Base-by-base conservation (phyloP, 1,140 invertebrate species). In the Zaprionus africanus region DNA sequence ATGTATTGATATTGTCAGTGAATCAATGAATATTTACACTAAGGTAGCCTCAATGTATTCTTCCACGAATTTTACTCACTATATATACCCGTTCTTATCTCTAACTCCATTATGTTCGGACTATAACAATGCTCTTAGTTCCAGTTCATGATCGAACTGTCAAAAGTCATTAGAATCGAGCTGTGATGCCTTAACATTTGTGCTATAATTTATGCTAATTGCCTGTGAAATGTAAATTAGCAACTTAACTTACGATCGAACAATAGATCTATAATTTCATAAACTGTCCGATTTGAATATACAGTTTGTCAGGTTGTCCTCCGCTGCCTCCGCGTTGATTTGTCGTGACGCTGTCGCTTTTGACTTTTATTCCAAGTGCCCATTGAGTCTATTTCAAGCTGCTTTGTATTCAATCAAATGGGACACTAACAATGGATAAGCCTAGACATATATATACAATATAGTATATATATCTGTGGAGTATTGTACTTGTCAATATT, bases 131-230 rank as follows among this genome's bases (percentile, higher is more conserved):
- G 28, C 43, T 51, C 28, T 9, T 24, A 51, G 46, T 46, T 46
- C 41, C 41, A 51, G 19, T 22, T 46, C 51, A 61, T 43, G 81
- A 70, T 59, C 46, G 62, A 41, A 46, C 66, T 80, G 80, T 86
- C 84, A 83, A 56, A 38, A 88, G 63, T 62, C 83, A 80, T 86
- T 86, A 80, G 79, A 70, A 80, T 69, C 57, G 53, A 67, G 67
- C 51, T 38, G 36, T 64, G 22, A 78, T 61, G 63, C 28, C 65
- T 22, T 41, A 60, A 46, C 51, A 41, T 46, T 28, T 64, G 28
- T 41, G 58, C 41, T 15, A 69, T 66, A 84, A 83, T 80, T 71
- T 83, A 88, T 87, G 84, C 46, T 84, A 67, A 86, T 88, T 69
- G 61, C 57, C 80, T 46, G 72, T 79, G 5, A 78, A 87, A 80